phyloP scores from a whole-genome alignment of 2,888 invertebrate genomes.

The Onthophagus sagittarius region DNA sequence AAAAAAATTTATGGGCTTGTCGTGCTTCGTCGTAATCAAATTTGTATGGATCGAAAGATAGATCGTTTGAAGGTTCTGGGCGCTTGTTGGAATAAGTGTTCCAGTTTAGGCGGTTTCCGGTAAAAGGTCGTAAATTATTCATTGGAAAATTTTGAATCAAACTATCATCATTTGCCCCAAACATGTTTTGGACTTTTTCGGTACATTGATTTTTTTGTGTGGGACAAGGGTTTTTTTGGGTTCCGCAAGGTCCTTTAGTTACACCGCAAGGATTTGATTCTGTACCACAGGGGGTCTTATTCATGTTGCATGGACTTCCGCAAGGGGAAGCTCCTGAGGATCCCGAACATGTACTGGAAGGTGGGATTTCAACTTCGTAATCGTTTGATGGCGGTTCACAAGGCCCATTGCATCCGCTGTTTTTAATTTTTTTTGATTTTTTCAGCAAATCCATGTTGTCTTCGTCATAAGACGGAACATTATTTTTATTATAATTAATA shows the following conservation, averaged over 20 bases:
- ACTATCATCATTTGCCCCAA: neutral
- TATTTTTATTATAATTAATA: neutral
- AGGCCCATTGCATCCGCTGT: neutral
- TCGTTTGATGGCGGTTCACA: neutral
- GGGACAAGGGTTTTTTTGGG: neutral
- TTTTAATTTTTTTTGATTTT: neutral
- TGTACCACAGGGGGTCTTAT: too few relatives aligned
- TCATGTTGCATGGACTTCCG: neutral
- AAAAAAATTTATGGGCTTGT: neutral
- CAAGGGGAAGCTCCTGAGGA: neutral
- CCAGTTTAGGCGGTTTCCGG: neutral
- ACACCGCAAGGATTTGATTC: too few relatives aligned
- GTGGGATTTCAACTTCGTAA: neutral
- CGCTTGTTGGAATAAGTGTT: neutral
- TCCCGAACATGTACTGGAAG: neutral
- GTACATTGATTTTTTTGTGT: neutral
- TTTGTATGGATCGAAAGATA: neutral
- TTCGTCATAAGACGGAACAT: neutral
- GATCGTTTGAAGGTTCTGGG: neutral
- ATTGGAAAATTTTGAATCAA: neutral
- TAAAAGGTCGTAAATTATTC: neutral
- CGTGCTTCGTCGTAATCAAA: neutral
- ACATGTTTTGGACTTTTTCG: neutral
- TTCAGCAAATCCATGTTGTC: neutral
- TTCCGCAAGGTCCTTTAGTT: neutral